phyloP scores from a whole-genome alignment of 2,797 vertebrate genomes.

The Schizopygopsis malacanthus region DNA sequence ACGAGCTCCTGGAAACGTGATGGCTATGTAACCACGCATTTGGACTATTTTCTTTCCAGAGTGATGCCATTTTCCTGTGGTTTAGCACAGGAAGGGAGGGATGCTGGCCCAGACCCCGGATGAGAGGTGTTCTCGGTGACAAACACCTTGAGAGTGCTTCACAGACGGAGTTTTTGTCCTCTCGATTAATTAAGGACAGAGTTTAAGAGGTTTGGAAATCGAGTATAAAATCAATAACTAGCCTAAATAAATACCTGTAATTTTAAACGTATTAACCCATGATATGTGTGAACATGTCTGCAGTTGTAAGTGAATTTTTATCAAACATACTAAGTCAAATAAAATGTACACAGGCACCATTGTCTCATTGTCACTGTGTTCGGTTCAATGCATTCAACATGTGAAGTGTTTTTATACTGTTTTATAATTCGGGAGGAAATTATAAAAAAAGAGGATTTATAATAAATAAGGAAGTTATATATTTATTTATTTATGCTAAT shows the following conservation, averaged over 20 bases:
- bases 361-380: conserved; percentile 17
- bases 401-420: neutral
- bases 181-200: neutral
- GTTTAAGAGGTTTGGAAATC: neutral
- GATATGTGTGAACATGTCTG: neutral
- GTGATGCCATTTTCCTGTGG: conserved; percentile 65
- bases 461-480: neutral
- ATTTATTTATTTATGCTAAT: neutral
- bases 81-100: conserved; percentile 61
- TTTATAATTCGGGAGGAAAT: neutral
- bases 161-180: conserved; percentile 14
- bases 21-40: conserved; percentile 65
- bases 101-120: conserved; percentile 62
- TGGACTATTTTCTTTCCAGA: conserved; percentile 66
- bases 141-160: conserved; percentile 41
- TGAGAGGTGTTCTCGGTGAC: conserved; percentile 64
- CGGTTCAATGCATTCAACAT: neutral
- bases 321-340: neutral
- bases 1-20: conserved; percentile 70
- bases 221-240: neutral
- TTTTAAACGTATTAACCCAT: neutral
- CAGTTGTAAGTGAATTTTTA: neutral
- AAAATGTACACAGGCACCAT: neutral
- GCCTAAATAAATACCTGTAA: neutral
- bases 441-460: neutral